Conservation (phyloP, 2,888 invertebrate genomes). For the Zygaena filipendulae region DNA sequence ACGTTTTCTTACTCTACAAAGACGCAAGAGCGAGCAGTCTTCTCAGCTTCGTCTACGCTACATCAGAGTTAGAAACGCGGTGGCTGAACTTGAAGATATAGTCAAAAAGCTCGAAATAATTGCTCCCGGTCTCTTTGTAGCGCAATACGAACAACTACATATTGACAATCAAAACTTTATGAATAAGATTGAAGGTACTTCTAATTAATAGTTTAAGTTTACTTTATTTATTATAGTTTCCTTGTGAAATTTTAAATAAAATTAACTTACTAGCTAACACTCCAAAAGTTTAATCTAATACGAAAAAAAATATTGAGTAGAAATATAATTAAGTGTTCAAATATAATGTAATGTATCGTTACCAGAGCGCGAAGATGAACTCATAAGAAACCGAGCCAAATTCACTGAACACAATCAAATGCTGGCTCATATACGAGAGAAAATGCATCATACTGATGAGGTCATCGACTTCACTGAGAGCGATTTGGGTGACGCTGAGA, state of each 20-base stretch:
- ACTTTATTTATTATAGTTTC: no score
- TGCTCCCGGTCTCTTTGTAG: slow-evolving; percentile 53
- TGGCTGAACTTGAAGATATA: slow-evolving; percentile 40
- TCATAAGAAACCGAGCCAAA: slow-evolving; percentile 48
- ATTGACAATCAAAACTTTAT: slow-evolving; percentile 48
- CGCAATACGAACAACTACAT: slow-evolving; percentile 49
- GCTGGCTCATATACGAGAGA: slow-evolving; percentile 56
- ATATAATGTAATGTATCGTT: no score
- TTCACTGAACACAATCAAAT: slow-evolving; percentile 60
- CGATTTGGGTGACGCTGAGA: slow-evolving; percentile 52
- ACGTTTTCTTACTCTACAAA: slow-evolving; percentile 43
- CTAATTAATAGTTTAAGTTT: not conserved
- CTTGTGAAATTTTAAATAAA: no score
- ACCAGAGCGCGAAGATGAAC: slow-evolving; percentile 54
- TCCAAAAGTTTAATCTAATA: no score
- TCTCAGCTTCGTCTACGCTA: slow-evolving; percentile 45
- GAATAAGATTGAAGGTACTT: slow-evolving; percentile 54
- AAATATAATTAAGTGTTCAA: no score
- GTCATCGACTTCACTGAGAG: slow-evolving; percentile 54
- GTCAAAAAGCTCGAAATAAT: slow-evolving; percentile 45
- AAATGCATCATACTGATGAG: slow-evolving; percentile 58
- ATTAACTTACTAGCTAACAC: no score
- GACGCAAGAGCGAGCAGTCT: slow-evolving; percentile 41
- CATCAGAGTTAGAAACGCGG: slow-evolving; percentile 49
- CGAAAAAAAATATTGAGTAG: no score